Evolutionary conservation across 1,140 invertebrate genomes (phyloP).

Genomic region (Drosophila eugracilis): DNA sequence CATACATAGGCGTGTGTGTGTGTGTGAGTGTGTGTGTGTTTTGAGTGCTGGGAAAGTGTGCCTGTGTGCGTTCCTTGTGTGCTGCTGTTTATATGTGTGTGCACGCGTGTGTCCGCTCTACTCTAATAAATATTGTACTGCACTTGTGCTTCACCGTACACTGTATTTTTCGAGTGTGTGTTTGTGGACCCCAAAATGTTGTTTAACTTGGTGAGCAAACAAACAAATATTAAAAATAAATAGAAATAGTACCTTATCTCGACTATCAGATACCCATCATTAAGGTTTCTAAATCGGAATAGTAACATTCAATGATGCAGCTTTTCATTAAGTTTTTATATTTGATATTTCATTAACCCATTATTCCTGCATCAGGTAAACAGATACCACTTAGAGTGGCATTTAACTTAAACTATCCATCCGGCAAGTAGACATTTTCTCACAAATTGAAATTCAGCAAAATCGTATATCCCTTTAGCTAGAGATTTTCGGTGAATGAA

Average conservation of each 20-base stretch:
- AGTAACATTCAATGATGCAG: too few relatives aligned
- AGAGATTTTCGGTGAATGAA: background rate
- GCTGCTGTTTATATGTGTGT: constrained; percentile 12
- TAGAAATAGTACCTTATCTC: background rate
- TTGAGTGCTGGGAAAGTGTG: constrained; percentile 14
- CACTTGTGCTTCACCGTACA: constrained; percentile 21
- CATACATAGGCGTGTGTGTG: constrained; percentile 51
- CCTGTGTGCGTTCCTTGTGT: too few relatives aligned
- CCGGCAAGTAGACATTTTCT: too few relatives aligned
- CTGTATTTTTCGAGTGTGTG: constrained; percentile 9
- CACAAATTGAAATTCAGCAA: background rate
- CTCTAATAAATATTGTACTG: constrained; percentile 21
- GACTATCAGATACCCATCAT: constrained; percentile 15
- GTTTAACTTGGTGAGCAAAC: constrained; percentile 24
- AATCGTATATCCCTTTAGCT: background rate
- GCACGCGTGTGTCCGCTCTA: constrained; percentile 16
- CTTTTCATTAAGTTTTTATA: too few relatives aligned
- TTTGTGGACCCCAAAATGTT: constrained; percentile 33
- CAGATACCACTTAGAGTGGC: too few relatives aligned
- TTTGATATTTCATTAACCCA: too few relatives aligned
- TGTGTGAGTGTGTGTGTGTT: background rate
- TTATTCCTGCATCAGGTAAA: too few relatives aligned
- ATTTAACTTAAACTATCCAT: too few relatives aligned
- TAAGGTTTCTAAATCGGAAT: too few relatives aligned
- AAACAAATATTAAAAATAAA: constrained; percentile 15